These are phyloP conservation scores for Gallinago nigripennis DNA, from an alignment of 2,797 vertebrate genomes.

Conservation along the genomic window DNA sequence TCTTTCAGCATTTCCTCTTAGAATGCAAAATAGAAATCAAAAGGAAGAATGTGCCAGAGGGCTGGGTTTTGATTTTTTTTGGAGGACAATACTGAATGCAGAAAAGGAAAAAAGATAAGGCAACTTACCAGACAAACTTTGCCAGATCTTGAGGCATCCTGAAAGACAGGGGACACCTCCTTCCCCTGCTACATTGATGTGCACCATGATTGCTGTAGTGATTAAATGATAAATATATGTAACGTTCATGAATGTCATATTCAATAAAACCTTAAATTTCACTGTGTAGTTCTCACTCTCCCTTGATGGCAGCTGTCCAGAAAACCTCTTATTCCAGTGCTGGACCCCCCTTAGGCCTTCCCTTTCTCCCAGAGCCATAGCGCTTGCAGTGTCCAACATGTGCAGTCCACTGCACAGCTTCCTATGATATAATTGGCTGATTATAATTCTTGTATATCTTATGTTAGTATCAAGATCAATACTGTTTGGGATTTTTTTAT, in stretches of 20 bases:
- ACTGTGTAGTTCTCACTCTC: neutral
- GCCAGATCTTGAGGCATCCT: neutral
- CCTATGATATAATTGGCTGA: too few species aligned
- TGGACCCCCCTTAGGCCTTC: neutral
- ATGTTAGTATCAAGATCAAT: too few species aligned
- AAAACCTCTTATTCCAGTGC: neutral
- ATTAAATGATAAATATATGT: neutral
- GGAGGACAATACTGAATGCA: neutral
- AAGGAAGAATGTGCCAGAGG: neutral
- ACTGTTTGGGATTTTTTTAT: too few species aligned
- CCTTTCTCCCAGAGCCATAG: neutral
- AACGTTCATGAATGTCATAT: neutral
- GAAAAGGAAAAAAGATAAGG: neutral
- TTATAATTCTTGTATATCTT: too few species aligned
- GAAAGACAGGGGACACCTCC: neutral
- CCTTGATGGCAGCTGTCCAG: neutral
- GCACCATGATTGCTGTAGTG: neutral
- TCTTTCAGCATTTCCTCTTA: neutral
- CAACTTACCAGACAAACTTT: neutral
- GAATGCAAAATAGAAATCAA: neutral
- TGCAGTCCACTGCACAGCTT: neutral
- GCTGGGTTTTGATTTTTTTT: neutral
- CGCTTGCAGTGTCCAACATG: neutral
- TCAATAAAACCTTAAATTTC: too few species aligned
- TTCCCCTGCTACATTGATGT: neutral